Base-by-base conservation (phyloP, 2,888 invertebrate species). In the Archips crataeganus region DNA sequence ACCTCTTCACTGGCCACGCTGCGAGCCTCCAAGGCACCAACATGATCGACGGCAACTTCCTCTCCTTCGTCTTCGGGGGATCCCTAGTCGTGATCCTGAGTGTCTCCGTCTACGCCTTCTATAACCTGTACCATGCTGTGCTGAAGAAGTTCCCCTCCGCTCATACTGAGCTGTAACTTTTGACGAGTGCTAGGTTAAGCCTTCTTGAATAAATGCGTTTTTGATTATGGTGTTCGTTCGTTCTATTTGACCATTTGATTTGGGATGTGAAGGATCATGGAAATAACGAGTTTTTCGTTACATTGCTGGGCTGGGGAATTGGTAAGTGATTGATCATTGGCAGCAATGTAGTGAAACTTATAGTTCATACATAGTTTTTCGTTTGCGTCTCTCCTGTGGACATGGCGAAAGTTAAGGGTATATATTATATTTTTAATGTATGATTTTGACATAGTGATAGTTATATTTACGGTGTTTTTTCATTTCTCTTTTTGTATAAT, bases 81-180 rank as follows among this genome's bases (percentile, higher is more conserved):
- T 97, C 97, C 1, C 93, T 98, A 3, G 82, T 97, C 10, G 96
- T 98, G 60, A 98, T 98, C 73, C 88, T 98, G 9, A 96, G 97
- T 80, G 98, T 98, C 57, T 97, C 98, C 69, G 95, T 97, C 1
- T 98, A 98, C 83, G 98, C 98, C 0, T 98, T 98, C 86, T 97
- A 97, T 81, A 98, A 97, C 88, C 94, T 98, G 0, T 97, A 97
- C 84, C 95, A 96, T 81, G 97, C 97, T 15, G 97, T 98, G 67
- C 87, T 97, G 47, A 98, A 97, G 90, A 97, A 97, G 88, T 98
- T 98, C 82, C 97, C 97, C 0, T 96, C 97, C 0, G 95, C 95
- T 64, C 98, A 98, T 84, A 97, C 97, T 47, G 98, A 98, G 90
- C 90, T 98, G 84, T 98, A 96, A 96, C 81, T 13, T 76, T 67